Evolutionary conservation across 2,113 vertebrate genomes (phyloP), one percentile per base, ranked within the genome.

Genomic region (Turdus rufiventris): DNA sequence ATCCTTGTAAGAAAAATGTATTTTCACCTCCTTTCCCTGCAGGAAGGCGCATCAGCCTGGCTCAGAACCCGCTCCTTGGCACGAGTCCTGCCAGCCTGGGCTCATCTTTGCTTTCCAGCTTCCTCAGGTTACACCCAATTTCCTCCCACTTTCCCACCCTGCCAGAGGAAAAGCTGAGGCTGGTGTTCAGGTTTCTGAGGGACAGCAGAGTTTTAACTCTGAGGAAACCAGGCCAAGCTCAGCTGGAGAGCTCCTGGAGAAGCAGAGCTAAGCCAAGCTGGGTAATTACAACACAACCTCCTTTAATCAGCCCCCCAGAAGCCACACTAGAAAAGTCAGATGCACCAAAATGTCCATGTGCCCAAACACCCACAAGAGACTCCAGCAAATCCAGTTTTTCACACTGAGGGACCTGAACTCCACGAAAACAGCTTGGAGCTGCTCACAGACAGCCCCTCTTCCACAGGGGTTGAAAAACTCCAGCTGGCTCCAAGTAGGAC

Each of bases 321-420:
- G 33, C 60, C 67, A 17, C 53, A 34, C 2, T 3, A 1, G 26
- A 28, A 26, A 29, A 89, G 7, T 8, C 21, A 10, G 43, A 89
- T n/a, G 19, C 29, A 72, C 62, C 54, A 38, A 58, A 77, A 40
- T 0, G 0, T 57, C 38, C 23, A 3, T 0, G 1, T 40, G 77
- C 45, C 18, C 9, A 21, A 19, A 29, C 23, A 61, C 14, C 31
- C 47, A 74, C 7, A 2, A 16, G 23, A 57, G 9, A 11, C 29
- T 63, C 80, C 34, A 58, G 16, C 26, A 84, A 14, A 61, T 10
- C 31, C 33, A 33, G 8, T 8, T 88, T 80, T n/a, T 42, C 42
- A 17, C 25, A 8, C 17, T 8, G 24, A 10, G 19, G 21, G 66
- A 85, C 54, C 50, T 20, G 24, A 77, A 56, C n/a, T 34, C 38